These are phyloP conservation scores for Ormyrus pomaceus DNA, from an alignment of 2,888 invertebrate genomes.

Conservation along the genomic window DNA sequence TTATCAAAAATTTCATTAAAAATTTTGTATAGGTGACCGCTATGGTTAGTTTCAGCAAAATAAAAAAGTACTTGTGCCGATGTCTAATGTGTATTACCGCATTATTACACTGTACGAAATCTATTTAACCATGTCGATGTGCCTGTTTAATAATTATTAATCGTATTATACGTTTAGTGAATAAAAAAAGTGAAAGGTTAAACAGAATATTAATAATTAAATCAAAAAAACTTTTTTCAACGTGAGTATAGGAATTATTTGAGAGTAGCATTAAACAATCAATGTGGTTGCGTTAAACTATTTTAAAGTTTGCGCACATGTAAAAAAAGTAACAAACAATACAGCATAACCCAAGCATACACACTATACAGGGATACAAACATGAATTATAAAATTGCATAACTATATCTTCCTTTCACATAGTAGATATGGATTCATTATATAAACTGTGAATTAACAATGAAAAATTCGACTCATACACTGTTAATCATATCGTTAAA, in stretches of 20 bases:
- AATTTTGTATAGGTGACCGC: neutral
- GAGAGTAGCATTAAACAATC: constrained; percentile 27
- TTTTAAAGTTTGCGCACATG: constrained; percentile 9
- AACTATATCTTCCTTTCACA: constrained; percentile 14
- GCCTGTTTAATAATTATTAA: constrained; percentile 73
- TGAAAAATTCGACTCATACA: constrained; percentile 20
- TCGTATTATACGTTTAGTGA: constrained; percentile 62
- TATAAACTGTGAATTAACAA: neutral
- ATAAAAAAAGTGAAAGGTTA: constrained; percentile 57
- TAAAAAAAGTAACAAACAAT: constrained; percentile 7
- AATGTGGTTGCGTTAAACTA: constrained; percentile 23
- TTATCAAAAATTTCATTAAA: neutral
- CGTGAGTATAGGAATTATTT: constrained; percentile 41
- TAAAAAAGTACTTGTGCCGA: constrained; percentile 49
- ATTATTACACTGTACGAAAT: constrained; percentile 60
- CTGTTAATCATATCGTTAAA: constrained; percentile 66
- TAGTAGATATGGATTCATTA: constrained; percentile 4
- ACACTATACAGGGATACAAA: neutral
- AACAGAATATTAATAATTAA: constrained; percentile 44
- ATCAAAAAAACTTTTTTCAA: constrained; percentile 48
- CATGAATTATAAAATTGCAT: neutral
- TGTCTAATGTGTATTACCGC: constrained; percentile 54
- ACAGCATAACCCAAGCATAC: constrained; percentile 1
- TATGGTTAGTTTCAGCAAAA: constrained; percentile 10
- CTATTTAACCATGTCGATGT: constrained; percentile 74